Conservation (phyloP, 2,888 invertebrate species). For the Parochlus steinenii region DNA sequence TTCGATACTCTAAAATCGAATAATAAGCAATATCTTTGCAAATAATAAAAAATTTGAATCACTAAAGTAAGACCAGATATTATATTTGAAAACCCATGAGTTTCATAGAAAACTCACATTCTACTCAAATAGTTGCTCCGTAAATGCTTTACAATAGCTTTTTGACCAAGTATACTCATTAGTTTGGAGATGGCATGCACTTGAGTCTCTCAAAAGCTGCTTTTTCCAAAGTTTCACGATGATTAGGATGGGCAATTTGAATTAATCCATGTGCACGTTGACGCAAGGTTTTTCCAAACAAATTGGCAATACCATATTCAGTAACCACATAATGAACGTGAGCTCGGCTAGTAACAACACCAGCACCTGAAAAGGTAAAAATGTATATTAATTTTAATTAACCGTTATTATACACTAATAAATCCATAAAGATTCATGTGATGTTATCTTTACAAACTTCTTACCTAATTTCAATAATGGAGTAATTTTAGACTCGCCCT, state of each 20-base stretch:
- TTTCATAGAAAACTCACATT: too few relatives aligned
- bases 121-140: too few relatives aligned
- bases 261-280: constrained; percentile 84
- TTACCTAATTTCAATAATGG: constrained; percentile 65
- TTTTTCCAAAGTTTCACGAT: constrained; percentile 67
- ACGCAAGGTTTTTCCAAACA: constrained; percentile 78
- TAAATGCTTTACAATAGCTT: too few relatives aligned
- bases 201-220: constrained; percentile 73
- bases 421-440: constrained; percentile 2
- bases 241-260: constrained; percentile 76
- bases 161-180: too few relatives aligned
- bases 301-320: constrained; percentile 73
- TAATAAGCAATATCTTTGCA: too few relatives aligned
- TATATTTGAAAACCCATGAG: too few relatives aligned
- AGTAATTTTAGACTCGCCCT: constrained; percentile 70
- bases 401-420: constrained; percentile 9
- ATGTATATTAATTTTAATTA: constrained; percentile 7
- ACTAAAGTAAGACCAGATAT: too few relatives aligned
- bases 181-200: constrained; percentile 44
- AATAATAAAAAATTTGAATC: too few relatives aligned
- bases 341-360: constrained; percentile 83
- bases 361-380: constrained; percentile 48
- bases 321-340: constrained; percentile 91
- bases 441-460: too few relatives aligned
- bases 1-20: too few relatives aligned